Conservation (phyloP, 2,113 vertebrate genomes). For the Arizona elegans region DNA sequence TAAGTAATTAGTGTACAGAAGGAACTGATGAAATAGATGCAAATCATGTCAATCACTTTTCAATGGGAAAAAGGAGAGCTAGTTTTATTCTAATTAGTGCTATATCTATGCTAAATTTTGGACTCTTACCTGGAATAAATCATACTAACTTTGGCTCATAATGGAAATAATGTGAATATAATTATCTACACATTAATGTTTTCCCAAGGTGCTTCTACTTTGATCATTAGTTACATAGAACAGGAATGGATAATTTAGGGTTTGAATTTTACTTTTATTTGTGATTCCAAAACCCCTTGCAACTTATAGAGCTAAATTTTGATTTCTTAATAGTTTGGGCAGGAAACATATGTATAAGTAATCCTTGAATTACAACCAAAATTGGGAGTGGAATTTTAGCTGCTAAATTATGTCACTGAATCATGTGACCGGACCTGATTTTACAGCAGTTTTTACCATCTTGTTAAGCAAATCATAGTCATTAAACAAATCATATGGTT, state of each 20-base stretch:
- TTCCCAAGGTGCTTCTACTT: not conserved
- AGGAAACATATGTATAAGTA: not conserved
- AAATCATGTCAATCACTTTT: not conserved
- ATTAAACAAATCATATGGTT: not conserved
- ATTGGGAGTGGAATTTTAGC: not conserved
- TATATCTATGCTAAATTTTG: not conserved
- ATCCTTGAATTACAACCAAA: not conserved
- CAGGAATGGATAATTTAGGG: not conserved
- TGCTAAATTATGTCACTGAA: not conserved
- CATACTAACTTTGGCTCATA: not conserved
- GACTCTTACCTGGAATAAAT: not conserved
- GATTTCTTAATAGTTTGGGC: not conserved
- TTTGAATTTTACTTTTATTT: not conserved
- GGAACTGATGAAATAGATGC: slow-evolving; percentile 4
- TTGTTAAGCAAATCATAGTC: not conserved
- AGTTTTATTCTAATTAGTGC: not conserved
- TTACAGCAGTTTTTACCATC: not conserved
- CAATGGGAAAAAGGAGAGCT: not conserved
- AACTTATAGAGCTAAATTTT: not conserved
- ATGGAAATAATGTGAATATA: not conserved
- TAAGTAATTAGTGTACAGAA: slow-evolving; percentile 49
- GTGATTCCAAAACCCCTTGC: not conserved
- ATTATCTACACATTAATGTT: not conserved
- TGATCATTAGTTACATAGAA: not conserved
- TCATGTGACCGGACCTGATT: not conserved